Percentiles rank a stretch among this genome's conserved stretches.
Conservation (phyloP, 2,797 vertebrate genomes). For the Esox lucius region DNA sequence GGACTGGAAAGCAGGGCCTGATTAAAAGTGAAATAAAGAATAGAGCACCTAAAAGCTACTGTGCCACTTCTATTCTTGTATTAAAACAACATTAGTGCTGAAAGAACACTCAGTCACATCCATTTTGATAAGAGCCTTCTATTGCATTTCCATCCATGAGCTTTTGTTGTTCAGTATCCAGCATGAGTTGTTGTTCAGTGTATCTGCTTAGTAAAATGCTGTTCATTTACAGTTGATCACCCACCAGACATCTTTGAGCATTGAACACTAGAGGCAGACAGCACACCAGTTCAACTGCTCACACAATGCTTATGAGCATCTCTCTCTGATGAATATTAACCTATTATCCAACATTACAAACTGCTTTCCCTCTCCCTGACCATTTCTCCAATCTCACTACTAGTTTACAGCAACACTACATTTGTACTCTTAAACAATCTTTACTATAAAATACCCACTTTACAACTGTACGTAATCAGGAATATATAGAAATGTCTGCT, state of each 20-base stretch:
- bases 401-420: background rate
- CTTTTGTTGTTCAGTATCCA: constrained; percentile 3
- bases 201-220: constrained; percentile 9
- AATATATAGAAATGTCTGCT: background rate
- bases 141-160: constrained; percentile 28
- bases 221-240: background rate
- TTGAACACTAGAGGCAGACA: constrained; percentile 26
- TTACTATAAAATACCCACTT: background rate
- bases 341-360: background rate
- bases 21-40: constrained; percentile 67
- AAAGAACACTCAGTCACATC: constrained; percentile 36
- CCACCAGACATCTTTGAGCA: constrained; percentile 2
- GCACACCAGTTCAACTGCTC: constrained; percentile 4
- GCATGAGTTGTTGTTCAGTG: constrained; percentile 34
- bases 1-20: constrained; percentile 56
- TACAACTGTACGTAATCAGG: background rate
- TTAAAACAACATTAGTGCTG: constrained; percentile 44
- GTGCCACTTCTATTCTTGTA: constrained; percentile 43
- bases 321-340: background rate
- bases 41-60: constrained; percentile 45
- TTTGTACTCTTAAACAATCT: background rate
- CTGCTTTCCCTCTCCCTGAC: background rate
- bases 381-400: background rate
- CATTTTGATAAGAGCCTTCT: constrained; percentile 54
- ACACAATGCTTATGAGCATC: background rate